These are phyloP conservation scores for Whitmania pigra DNA, from an alignment of 1,140 invertebrate species.

Conservation along the genomic window DNA sequence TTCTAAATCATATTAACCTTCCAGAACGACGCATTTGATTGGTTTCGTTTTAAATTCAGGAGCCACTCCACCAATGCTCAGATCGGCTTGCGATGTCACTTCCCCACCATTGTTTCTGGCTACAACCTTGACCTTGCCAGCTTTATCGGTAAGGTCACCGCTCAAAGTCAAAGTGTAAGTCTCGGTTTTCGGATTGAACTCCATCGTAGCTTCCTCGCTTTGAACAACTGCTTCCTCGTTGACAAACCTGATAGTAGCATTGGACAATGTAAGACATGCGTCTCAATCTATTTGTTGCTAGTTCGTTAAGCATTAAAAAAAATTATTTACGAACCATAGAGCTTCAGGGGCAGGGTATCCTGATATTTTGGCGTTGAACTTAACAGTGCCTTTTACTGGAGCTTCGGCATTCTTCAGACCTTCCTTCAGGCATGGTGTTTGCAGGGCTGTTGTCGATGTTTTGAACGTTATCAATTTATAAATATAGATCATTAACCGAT, in stretches of 20 bases:
- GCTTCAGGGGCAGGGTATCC: conserved; percentile 46
- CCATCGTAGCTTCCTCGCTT: conserved; percentile 33
- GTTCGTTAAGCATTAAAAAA: neutral
- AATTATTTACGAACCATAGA: conserved; percentile 51
- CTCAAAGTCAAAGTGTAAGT: conserved; percentile 33
- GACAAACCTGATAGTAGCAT: conserved; percentile 30
- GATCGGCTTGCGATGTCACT: conserved; percentile 31
- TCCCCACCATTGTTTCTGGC: conserved; percentile 38
- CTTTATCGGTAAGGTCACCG: conserved; percentile 31
- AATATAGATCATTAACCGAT: no score
- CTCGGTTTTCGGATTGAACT: conserved; percentile 31
- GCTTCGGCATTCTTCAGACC: conserved; percentile 35
- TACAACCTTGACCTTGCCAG: conserved; percentile 35
- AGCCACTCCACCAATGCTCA: conserved; percentile 32
- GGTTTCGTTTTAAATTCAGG: conserved; percentile 37
- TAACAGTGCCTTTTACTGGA: conserved; percentile 35
- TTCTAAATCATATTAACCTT: conserved; percentile 30
- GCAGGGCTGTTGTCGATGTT: conserved; percentile 29
- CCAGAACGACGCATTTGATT: conserved; percentile 39
- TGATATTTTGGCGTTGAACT: conserved; percentile 37
- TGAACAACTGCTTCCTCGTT: conserved; percentile 36
- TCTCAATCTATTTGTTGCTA: no score
- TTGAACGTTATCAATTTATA: neutral
- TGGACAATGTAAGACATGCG: neutral
- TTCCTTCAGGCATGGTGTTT: conserved; percentile 45